Evolutionary conservation across 2,888 invertebrate genomes (phyloP).

Genomic region (Euproctis similis): DNA sequence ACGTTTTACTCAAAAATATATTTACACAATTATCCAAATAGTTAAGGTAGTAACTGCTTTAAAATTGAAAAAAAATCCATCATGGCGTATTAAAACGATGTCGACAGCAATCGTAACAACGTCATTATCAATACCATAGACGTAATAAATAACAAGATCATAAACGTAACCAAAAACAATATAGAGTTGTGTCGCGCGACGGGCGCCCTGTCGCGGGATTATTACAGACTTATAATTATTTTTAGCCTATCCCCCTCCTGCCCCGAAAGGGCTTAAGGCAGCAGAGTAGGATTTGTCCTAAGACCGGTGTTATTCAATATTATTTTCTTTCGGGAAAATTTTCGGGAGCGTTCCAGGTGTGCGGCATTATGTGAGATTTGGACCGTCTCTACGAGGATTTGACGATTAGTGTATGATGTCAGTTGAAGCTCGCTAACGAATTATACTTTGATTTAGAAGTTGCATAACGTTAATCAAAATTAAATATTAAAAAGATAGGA

Average conservation of each 20-base stretch:
- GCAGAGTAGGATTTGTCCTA: constrained; percentile 63
- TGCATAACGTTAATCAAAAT: too few relatives aligned
- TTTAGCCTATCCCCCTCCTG: too few relatives aligned
- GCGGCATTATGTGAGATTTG: constrained; percentile 51
- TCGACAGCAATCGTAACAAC: constrained; percentile 19
- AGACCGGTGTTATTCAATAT: constrained; percentile 68
- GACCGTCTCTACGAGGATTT: constrained; percentile 28
- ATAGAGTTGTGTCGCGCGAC: constrained; percentile 32
- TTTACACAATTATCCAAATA: too few relatives aligned
- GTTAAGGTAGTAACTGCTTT: too few relatives aligned
- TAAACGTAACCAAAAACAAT: constrained; percentile 36
- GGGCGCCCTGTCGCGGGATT: constrained; percentile 36
- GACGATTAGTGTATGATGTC: constrained; percentile 26
- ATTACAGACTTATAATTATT: constrained; percentile 44
- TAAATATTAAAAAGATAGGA: too few relatives aligned
- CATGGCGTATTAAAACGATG: constrained; percentile 12
- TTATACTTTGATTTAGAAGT: too few relatives aligned
- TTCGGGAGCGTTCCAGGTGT: constrained; percentile 43
- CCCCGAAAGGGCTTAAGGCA: constrained; percentile 61
- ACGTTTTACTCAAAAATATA: too few relatives aligned
- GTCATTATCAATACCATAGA: constrained; percentile 16
- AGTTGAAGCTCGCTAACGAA: constrained; percentile 11
- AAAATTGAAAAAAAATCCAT: constrained; percentile 9
- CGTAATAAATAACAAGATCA: constrained; percentile 28
- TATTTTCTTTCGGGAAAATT: constrained; percentile 49